phyloP scores from a whole-genome alignment of 2,888 invertebrate genomes.

The Rambutsinella grinnellia region DNA sequence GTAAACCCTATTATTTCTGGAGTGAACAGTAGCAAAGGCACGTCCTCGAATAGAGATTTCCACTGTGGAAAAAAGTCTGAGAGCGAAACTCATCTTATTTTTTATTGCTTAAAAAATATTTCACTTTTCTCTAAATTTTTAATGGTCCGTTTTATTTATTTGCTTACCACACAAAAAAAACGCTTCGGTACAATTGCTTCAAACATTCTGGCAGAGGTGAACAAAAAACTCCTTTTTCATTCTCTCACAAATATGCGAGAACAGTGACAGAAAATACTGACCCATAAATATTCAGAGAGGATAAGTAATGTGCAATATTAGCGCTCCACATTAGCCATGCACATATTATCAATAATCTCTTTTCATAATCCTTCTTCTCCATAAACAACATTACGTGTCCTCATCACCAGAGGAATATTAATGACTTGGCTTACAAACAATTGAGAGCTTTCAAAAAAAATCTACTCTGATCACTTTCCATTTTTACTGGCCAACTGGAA shows the following conservation, averaged over 20 bases:
- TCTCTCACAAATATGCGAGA: too few relatives aligned
- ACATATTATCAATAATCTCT: not conserved
- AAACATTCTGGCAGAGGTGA: too few relatives aligned
- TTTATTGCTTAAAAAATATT: not conserved
- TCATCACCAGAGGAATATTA: not conserved
- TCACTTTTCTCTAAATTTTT: conserved; percentile 10
- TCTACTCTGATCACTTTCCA: not conserved
- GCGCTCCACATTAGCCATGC: not conserved
- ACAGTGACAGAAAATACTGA: not conserved
- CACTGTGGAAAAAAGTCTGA: not conserved
- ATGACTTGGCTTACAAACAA: too few relatives aligned
- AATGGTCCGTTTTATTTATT: conserved; percentile 31
- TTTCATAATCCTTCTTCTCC: not conserved
- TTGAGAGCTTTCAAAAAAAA: not conserved
- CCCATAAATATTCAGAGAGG: not conserved
- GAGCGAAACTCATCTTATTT: not conserved
- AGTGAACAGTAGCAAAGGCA: not conserved
- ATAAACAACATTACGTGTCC: not conserved
- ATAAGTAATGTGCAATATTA: not conserved
- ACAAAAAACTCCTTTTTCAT: not conserved
- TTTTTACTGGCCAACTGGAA: too few relatives aligned
- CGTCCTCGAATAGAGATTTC: too few relatives aligned
- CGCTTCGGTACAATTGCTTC: not conserved
- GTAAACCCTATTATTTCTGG: too few relatives aligned
- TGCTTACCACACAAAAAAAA: too few relatives aligned